Percentiles rank a stretch among this genome's conserved stretches.
phyloP scores from a whole-genome alignment of 2,797 vertebrate genomes.

The Megaceryle alcyon region DNA sequence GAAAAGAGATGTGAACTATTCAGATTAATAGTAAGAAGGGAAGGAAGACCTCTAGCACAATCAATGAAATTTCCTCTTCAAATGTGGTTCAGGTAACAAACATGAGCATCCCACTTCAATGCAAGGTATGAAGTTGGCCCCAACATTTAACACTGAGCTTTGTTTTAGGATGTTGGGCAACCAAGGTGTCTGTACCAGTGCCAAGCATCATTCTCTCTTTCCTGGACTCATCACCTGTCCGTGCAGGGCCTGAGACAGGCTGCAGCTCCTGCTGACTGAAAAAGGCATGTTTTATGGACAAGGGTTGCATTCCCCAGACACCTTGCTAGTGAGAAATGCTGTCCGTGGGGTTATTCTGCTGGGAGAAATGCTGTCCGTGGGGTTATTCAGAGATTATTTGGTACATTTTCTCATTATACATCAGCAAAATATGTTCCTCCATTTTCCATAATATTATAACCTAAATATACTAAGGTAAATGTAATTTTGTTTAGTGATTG shows the following conservation, averaged over 20 bases:
- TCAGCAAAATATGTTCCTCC: neutral
- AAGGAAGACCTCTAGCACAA: neutral
- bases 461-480: neutral
- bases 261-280: neutral
- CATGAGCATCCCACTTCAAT: neutral
- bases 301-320: neutral
- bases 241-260: neutral
- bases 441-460: neutral
- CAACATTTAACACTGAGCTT: neutral
- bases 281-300: neutral
- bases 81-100: neutral
- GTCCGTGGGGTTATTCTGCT: neutral
- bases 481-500: neutral
- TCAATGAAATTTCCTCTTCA: neutral
- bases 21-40: neutral
- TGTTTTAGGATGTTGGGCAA: neutral
- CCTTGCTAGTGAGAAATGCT: neutral
- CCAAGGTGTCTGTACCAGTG: neutral
- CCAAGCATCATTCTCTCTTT: neutral
- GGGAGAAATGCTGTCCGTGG: rapidly evolving
- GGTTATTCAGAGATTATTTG: neutral
- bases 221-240: neutral
- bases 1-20: neutral
- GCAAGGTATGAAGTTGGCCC: neutral
- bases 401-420: neutral